A percentile compares a stretch with the other conserved stretches of the same genome.
Evolutionary conservation across 2,797 vertebrate genomes (phyloP).

Genomic region (Euthynnus affinis): DNA sequence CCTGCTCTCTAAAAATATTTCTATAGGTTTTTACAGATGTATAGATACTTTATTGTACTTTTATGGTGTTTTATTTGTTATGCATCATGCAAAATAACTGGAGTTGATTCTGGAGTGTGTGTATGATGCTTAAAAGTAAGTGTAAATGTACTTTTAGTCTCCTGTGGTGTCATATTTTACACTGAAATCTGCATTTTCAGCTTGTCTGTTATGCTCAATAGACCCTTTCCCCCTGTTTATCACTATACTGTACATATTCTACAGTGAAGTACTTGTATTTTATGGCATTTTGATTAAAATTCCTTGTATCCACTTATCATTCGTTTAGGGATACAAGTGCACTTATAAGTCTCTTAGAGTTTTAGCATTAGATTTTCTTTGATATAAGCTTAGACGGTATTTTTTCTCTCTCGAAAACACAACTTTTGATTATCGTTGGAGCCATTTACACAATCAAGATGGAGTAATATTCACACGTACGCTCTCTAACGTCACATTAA

Average conservation of each 20-base stretch:
- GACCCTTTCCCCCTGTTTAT: background rate
- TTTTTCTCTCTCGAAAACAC: no score
- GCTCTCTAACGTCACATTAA: background rate
- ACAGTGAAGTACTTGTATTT: background rate
- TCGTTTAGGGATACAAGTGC: background rate
- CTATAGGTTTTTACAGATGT: background rate
- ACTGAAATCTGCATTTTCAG: background rate
- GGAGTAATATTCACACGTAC: background rate
- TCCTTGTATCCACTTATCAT: background rate
- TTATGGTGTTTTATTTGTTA: background rate
- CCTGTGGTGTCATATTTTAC: background rate
- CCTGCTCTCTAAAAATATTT: no score
- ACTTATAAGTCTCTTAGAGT: slow-evolving; percentile 3
- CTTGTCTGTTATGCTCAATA: background rate
- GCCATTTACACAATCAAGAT: background rate
- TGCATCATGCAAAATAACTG: background rate
- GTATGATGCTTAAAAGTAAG: background rate
- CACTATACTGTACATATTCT: background rate
- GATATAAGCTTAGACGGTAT: background rate
- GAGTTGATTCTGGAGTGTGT: background rate
- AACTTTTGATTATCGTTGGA: background rate
- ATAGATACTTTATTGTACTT: background rate
- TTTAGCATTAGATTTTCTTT: background rate
- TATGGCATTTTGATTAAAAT: background rate
- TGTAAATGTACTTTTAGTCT: background rate